Conservation (phyloP, 2,888 invertebrate genomes). For the Mesorhabditis spiculigera region DNA sequence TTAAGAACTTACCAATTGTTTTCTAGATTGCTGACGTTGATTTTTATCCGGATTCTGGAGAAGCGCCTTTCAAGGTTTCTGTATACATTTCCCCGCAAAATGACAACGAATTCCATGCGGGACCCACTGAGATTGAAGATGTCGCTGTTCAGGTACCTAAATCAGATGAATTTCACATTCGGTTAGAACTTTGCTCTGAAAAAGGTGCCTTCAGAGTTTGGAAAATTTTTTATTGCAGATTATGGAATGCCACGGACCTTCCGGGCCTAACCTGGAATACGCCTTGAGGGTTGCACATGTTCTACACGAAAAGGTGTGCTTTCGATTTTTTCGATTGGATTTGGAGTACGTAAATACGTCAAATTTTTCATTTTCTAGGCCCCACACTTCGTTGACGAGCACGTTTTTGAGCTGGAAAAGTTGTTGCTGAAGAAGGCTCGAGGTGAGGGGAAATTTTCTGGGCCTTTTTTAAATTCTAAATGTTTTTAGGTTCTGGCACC, state of each 20-base stretch:
- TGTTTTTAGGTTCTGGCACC: not conserved
- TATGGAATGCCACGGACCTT: constrained; percentile 72
- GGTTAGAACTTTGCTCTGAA: too few relatives aligned
- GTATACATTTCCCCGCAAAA: constrained; percentile 19
- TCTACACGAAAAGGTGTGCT: constrained; percentile 21
- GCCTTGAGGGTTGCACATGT: constrained; percentile 65
- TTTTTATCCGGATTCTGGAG: constrained; percentile 13
- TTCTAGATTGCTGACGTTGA: not conserved
- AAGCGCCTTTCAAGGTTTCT: constrained; percentile 36
- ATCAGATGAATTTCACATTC: too few relatives aligned
- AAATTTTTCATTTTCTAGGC: constrained; percentile 19
- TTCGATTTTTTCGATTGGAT: too few relatives aligned
- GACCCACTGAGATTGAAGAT: constrained; percentile 72
- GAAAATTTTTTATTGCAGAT: constrained; percentile 66
- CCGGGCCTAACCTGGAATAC: constrained; percentile 87
- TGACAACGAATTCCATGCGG: constrained; percentile 75
- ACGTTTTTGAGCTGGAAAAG: constrained; percentile 44
- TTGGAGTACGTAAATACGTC: not conserved
- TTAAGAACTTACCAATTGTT: not conserved
- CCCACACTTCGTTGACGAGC: constrained; percentile 38
- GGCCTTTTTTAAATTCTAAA: too few relatives aligned
- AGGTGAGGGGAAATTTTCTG: not conserved
- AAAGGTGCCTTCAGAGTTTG: too few relatives aligned
- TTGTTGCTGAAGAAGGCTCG: constrained; percentile 11
- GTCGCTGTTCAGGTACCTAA: constrained; percentile 68